Evolutionary conservation across 2,797 vertebrate species (phyloP).

Genomic region (Telmatherina bonti): DNA sequence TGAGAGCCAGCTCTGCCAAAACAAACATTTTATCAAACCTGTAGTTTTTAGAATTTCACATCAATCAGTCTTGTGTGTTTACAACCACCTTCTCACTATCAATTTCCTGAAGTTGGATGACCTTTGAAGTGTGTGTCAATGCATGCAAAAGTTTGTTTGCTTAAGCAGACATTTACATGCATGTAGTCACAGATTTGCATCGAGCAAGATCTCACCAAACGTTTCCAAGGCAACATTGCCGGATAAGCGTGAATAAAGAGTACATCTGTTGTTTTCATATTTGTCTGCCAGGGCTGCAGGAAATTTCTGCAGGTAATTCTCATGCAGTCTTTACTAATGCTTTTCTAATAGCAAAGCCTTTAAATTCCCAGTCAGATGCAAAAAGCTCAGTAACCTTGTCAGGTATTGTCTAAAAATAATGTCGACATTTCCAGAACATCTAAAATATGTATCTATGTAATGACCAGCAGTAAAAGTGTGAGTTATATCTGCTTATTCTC

Average conservation of each 20-base stretch:
- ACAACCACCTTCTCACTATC: not conserved
- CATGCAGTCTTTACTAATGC: not conserved
- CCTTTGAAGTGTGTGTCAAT: conserved; percentile 6
- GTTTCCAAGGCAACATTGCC: conserved; percentile 85
- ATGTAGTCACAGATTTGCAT: conserved; percentile 56
- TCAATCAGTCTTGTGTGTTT: not conserved
- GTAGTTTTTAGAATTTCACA: not conserved
- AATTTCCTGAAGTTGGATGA: conserved; percentile 15
- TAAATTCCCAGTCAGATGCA: not conserved
- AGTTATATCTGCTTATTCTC: too few relatives aligned
- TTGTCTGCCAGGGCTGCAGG: conserved; percentile 23
- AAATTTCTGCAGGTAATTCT: not conserved
- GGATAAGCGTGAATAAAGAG: conserved; percentile 71
- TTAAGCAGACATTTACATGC: conserved; percentile 6
- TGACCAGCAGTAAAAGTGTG: too few relatives aligned
- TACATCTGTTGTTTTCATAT: conserved; percentile 59
- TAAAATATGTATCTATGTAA: too few relatives aligned
- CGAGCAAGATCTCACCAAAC: conserved; percentile 68
- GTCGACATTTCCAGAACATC: not conserved
- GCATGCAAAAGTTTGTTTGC: conserved; percentile 7
- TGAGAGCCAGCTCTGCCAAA: not conserved
- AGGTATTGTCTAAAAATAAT: not conserved
- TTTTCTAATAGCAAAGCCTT: not conserved
- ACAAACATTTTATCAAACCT: not conserved
- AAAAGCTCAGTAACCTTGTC: not conserved